Evolutionary conservation across 2,888 invertebrate species (phyloP).

Genomic region (Pemphredon lugubris): DNA sequence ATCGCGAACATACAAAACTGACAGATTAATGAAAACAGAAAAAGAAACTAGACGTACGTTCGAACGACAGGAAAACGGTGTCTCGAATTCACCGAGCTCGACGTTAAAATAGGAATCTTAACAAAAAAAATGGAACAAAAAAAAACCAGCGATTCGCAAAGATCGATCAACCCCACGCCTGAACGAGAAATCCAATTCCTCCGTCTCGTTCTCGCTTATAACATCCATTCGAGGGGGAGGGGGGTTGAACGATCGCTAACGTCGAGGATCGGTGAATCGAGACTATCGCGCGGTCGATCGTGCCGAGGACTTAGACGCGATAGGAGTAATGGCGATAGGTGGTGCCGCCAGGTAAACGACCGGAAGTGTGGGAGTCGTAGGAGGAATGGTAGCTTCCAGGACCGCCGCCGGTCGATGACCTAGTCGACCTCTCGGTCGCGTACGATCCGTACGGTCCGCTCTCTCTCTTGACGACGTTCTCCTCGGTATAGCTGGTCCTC

Average conservation of each 20-base stretch:
- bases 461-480: constrained; percentile 86
- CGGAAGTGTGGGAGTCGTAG: constrained; percentile 90
- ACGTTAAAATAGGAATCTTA: neutral
- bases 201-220: too few species aligned
- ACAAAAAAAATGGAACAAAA: neutral
- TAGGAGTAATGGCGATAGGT: constrained; percentile 93
- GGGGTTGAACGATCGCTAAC: neutral
- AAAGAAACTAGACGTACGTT: too few species aligned
- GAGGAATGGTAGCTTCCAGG: constrained; percentile 90
- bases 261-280: constrained; percentile 38
- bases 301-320: constrained; percentile 86
- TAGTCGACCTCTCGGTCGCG: constrained; percentile 86
- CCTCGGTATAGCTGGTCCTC: constrained; percentile 86
- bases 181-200: too few species aligned
- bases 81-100: constrained; percentile 37
- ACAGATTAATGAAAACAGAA: too few species aligned
- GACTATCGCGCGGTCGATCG: constrained; percentile 25
- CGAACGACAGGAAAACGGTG: constrained; percentile 22
- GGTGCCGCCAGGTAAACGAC: constrained; percentile 92
- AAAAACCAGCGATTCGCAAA: too few species aligned
- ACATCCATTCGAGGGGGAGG: too few species aligned
- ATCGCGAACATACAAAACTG: too few species aligned
- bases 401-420: constrained; percentile 86
- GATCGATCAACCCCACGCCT: too few species aligned
- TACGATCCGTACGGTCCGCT: constrained; percentile 88